A percentile compares a stretch with the other conserved stretches of the same genome.
phyloP scores from a whole-genome alignment of 2,888 invertebrate species.

The Pandemis cinnamomeana region DNA sequence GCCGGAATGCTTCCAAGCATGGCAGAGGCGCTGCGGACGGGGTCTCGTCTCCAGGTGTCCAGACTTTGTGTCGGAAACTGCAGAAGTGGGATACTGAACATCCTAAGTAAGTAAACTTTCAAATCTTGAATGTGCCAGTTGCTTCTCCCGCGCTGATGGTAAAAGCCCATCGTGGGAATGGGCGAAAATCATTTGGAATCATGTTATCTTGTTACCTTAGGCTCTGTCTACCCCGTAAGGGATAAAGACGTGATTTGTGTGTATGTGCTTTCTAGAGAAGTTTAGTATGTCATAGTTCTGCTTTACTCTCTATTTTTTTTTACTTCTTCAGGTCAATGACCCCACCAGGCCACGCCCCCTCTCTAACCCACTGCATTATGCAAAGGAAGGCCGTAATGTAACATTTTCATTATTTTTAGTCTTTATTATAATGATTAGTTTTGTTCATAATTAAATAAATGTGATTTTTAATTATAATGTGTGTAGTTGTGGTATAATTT shows the following conservation, averaged over 20 bases:
- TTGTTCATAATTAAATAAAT: not conserved
- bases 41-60: not conserved
- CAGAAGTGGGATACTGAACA: slow-evolving; percentile 9
- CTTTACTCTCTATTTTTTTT: not conserved
- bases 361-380: slow-evolving; percentile 43
- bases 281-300: too few species aligned
- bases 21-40: not conserved
- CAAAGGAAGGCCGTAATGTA: slow-evolving; percentile 37
- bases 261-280: too few species aligned
- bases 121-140: too few species aligned
- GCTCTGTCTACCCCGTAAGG: too few species aligned
- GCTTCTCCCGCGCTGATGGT: too few species aligned
- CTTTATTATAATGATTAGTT: not conserved
- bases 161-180: too few species aligned
- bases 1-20: slow-evolving; percentile 1
- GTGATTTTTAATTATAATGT: too few species aligned
- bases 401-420: not conserved
- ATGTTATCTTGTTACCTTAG: too few species aligned
- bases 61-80: not conserved
- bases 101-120: slow-evolving; percentile 22
- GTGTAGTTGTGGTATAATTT: not conserved
- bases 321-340: slow-evolving; percentile 48
- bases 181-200: too few species aligned
- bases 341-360: slow-evolving; percentile 49
- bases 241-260: too few species aligned